Base-by-base conservation (phyloP, 2,797 vertebrate genomes). In the Pangasius mekongensis region DNA sequence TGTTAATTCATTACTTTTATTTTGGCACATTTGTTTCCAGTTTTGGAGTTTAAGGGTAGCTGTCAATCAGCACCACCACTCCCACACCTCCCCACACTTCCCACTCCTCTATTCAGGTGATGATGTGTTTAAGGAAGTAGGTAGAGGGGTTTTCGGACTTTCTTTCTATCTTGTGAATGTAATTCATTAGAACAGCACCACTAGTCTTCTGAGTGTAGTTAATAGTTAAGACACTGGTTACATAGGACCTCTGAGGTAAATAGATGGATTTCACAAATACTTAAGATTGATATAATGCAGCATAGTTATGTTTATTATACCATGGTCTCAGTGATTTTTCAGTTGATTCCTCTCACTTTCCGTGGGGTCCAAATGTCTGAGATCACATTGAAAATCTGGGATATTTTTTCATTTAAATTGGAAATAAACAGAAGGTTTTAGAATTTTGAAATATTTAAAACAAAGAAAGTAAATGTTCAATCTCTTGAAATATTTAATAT, bases 21-120 rank as follows among this genome's bases (percentile, higher is more conserved):
- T 36, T 11, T n/a, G 47, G 43, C 27, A 20, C 5, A 33, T 67
- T 27, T 43, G 24, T 82, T 82, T 62, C 56, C 13, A 60, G 3
- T 62, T 62, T 82, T 77, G 33, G 36, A 36, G 18, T 52, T 80
- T 66, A 76, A 13, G 24, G 27, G 62, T 52, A 71, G 62, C 87
- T 88, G 83, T 88, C 83, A 80, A 39, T 88, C 62, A 88, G 13
- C 83, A 60, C 73, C 54, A 47, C 27, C 49, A 18, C 47, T 82
- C 47, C 58, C 71, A 52, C 30, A 49, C 81, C 39, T 39, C 27
- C 24, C 81, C 54, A 13, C 14, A 9, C 49, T 8, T 52, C 67
- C 18, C 66, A 58, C 49, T 27, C 49, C 62, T 5, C n/a, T 33
- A 5, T n/a, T 39, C 43, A 83, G 56, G 87, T 84, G 87, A 64